Conservation (phyloP, 2,113 vertebrate genomes). For the Sylvilagus bachmani region DNA sequence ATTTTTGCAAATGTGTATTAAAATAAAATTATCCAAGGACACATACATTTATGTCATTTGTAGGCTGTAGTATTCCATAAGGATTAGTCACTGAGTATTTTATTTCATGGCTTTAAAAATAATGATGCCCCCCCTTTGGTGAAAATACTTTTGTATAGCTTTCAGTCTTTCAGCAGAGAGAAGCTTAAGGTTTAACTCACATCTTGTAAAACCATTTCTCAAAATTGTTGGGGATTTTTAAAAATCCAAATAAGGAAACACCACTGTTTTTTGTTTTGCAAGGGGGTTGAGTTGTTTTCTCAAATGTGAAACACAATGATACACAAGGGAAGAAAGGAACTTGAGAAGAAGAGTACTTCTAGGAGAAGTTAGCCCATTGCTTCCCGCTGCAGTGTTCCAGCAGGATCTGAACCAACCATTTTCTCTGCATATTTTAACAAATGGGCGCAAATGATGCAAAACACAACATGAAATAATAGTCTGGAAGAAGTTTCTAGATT, state of each 20-base stretch:
- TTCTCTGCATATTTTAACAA: conserved; percentile 69
- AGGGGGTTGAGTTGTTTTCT: conserved; percentile 20
- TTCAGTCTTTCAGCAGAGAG: conserved; percentile 25
- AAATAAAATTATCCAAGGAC: conserved; percentile 32
- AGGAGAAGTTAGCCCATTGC: conserved; percentile 5
- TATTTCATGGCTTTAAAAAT: conserved; percentile 33
- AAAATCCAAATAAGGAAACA: not conserved
- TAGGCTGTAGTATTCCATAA: not conserved
- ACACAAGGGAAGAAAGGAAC: not conserved
- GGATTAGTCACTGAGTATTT: not conserved
- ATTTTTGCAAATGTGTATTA: conserved; percentile 28
- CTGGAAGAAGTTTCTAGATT: conserved; percentile 1
- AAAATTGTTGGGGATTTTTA: not conserved
- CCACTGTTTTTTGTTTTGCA: conserved; percentile 24
- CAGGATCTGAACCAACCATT: not conserved
- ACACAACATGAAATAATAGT: not conserved
- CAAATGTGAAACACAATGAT: not conserved
- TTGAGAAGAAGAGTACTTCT: not conserved
- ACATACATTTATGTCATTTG: not conserved
- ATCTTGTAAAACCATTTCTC: not conserved
- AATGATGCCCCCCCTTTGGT: not conserved
- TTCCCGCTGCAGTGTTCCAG: not conserved
- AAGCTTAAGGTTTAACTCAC: conserved; percentile 37
- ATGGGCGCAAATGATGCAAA: conserved; percentile 17
- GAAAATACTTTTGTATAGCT: conserved; percentile 38